These are phyloP conservation scores for Cyclophora punctaria DNA, from an alignment of 2,888 invertebrate genomes.

Conservation along the genomic window DNA sequence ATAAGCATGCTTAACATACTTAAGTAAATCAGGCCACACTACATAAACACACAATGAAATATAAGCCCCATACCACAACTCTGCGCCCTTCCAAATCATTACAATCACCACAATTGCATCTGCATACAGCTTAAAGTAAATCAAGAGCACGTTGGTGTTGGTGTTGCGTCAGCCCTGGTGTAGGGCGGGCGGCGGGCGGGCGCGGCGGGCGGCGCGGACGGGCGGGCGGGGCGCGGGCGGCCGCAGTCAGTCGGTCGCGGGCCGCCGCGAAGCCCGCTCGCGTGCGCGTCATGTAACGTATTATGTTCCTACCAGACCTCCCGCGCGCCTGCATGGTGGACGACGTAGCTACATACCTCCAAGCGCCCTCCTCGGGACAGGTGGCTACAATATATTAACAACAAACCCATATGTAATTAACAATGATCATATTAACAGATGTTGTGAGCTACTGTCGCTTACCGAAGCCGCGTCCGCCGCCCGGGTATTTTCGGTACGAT, in stretches of 20 bases:
- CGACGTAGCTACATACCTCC: constrained; percentile 95
- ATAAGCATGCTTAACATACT: too few relatives aligned
- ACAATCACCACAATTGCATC: neutral
- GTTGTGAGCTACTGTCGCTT: constrained; percentile 74
- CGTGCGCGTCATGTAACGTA: constrained; percentile 67
- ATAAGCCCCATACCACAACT: too few relatives aligned
- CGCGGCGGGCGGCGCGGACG: constrained; percentile 25
- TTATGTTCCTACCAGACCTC: constrained; percentile 94
- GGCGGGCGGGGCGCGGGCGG: constrained; percentile 23
- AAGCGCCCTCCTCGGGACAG: constrained; percentile 97
- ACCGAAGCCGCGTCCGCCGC: constrained; percentile 62
- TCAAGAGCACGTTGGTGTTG: too few relatives aligned
- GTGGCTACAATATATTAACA: constrained; percentile 78
- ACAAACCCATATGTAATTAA: constrained; percentile 75
- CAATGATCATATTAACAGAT: constrained; percentile 76
- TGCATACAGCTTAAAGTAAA: too few relatives aligned
- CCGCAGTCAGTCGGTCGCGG: constrained; percentile 67
- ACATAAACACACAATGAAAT: too few relatives aligned
- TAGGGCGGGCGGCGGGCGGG: constrained; percentile 26
- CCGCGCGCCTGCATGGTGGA: constrained; percentile 97
- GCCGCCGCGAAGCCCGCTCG: constrained; percentile 70
- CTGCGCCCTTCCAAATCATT: too few relatives aligned
- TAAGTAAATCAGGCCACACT: too few relatives aligned
- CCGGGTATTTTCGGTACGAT: constrained; percentile 72
- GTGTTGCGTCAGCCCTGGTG: constrained; percentile 42